Conservation (phyloP, 2,113 vertebrate species). For the Cochlearius cochlearius region DNA sequence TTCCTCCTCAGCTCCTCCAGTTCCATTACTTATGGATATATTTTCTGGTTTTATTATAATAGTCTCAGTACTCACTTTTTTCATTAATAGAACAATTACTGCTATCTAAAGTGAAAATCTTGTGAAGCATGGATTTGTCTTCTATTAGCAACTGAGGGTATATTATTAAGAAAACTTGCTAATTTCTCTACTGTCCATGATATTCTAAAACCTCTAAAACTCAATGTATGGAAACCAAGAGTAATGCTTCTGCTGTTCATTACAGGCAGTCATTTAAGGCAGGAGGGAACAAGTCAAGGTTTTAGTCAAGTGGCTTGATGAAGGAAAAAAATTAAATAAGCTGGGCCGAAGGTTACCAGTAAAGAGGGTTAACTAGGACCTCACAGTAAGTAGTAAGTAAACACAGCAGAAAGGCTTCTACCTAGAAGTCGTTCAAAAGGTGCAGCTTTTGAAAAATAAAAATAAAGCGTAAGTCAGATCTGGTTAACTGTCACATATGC, state of each 20-base stretch:
- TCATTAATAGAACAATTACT: neutral
- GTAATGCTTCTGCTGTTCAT: neutral
- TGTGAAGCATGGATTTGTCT: neutral
- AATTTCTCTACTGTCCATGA: neutral
- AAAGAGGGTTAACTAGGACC: neutral
- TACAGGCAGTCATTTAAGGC: neutral
- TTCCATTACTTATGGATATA: neutral
- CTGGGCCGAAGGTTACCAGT: neutral
- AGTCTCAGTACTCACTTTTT: neutral
- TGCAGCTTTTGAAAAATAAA: neutral
- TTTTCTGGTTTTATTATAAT: neutral
- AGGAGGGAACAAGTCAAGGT: neutral
- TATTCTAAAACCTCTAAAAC: neutral
- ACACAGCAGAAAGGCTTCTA: neutral
- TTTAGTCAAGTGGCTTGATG: neutral
- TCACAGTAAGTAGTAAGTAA: neutral
- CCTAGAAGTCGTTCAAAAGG: neutral
- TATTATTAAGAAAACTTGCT: neutral
- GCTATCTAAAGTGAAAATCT: neutral
- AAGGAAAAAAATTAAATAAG: neutral
- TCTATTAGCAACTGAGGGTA: neutral
- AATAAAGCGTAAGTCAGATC: neutral
- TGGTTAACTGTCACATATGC: neutral
- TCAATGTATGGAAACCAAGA: neutral
- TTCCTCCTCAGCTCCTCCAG: neutral